A percentile compares a stretch with the other conserved stretches of the same genome.
Conservation (phyloP, 1,140 invertebrate genomes). For the Microplitis mediator region DNA sequence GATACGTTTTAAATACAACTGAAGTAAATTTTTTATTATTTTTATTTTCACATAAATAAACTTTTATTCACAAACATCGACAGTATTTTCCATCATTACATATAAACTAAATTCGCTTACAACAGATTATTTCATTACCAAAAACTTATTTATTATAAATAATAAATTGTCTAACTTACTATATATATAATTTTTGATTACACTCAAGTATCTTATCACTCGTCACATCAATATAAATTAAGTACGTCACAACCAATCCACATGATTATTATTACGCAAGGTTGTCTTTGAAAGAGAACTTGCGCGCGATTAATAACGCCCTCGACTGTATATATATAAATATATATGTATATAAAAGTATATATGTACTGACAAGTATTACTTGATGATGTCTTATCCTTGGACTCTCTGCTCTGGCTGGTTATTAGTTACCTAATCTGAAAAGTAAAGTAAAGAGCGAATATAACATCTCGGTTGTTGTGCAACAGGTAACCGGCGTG, state of each 20-base stretch:
- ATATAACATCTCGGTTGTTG: slow-evolving; percentile 53
- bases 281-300: background rate
- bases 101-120: too few species aligned
- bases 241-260: background rate
- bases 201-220: too few species aligned
- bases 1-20: background rate
- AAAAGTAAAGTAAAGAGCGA: slow-evolving; percentile 58
- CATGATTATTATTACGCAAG: slow-evolving; percentile 13
- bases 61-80: too few species aligned
- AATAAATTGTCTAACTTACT: too few species aligned
- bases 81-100: too few species aligned
- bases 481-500: slow-evolving; percentile 56
- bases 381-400: slow-evolving; percentile 45
- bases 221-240: background rate
- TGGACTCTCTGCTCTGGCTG: slow-evolving; percentile 54
- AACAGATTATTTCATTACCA: too few species aligned
- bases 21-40: background rate
- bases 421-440: slow-evolving; percentile 61
- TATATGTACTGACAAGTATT: background rate
- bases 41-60: background rate
- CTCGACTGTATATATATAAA: background rate
- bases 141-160: too few species aligned
- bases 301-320: slow-evolving; percentile 20
- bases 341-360: background rate
- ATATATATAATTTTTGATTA: too few species aligned